These are phyloP conservation scores for Gallinago jamesoni DNA, from an alignment of 2,113 vertebrate species.

Conservation along the genomic window DNA sequence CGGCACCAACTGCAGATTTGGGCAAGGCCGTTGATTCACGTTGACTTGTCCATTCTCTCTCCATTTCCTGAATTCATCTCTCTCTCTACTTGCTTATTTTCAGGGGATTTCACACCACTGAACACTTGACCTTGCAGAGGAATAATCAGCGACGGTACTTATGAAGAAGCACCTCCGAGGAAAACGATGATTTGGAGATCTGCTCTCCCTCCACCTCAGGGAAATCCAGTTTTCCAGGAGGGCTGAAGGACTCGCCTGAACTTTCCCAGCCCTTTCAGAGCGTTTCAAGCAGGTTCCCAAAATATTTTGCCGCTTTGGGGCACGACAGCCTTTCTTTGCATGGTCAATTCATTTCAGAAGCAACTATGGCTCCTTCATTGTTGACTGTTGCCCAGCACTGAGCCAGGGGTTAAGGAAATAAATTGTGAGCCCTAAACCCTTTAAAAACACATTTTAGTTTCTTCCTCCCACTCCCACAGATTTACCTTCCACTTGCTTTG, in stretches of 20 bases:
- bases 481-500: background rate
- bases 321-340: background rate
- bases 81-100: background rate
- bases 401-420: constrained; percentile 30
- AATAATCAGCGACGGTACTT: background rate
- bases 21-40: background rate
- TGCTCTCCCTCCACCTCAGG: background rate
- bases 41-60: background rate
- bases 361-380: background rate
- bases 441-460: constrained; percentile 2
- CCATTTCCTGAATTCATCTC: background rate
- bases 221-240: background rate
- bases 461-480: background rate
- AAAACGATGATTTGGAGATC: background rate
- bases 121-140: background rate
- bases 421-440: constrained; percentile 12
- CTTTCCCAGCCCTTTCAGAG: background rate
- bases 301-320: background rate
- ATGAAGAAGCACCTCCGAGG: background rate
- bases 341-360: constrained; percentile 17
- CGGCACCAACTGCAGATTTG: background rate
- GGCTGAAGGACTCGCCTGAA: background rate
- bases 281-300: background rate
- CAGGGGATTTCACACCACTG: background rate
- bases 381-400: background rate